These are phyloP conservation scores for Sciurus carolinensis DNA, from an alignment of 2,797 vertebrate genomes.

Conservation along the genomic window DNA sequence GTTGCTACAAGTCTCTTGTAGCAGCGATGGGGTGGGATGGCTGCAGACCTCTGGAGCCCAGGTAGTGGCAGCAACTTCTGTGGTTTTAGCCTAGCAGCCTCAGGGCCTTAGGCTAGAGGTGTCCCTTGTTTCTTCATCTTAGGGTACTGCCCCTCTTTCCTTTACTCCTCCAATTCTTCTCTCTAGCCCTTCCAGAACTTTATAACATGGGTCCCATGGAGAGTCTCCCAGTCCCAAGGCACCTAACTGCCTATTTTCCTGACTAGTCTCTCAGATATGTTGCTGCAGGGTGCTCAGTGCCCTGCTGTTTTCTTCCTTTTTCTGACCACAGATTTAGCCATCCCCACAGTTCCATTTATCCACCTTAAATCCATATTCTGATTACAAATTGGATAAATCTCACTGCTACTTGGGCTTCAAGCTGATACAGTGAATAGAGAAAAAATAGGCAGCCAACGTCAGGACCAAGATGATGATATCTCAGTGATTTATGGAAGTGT, in stretches of 20 bases:
- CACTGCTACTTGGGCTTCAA: background rate
- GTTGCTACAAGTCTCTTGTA: background rate
- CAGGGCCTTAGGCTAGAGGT: background rate
- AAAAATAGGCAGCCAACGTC: background rate
- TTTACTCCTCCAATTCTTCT: background rate
- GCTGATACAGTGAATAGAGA: background rate
- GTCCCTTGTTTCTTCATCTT: background rate
- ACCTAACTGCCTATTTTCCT: background rate
- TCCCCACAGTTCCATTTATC: background rate
- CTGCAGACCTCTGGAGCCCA: no score
- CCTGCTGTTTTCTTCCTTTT: background rate
- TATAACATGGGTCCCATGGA: background rate
- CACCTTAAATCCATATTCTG: background rate
- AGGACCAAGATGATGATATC: background rate
- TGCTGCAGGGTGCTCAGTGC: background rate
- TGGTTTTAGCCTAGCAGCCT: no score
- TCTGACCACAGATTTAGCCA: background rate
- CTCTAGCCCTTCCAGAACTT: background rate
- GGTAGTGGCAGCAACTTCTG: background rate
- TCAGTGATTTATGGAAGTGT: background rate
- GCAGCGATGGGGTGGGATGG: accelerated
- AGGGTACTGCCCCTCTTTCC: background rate
- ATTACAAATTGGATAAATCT: background rate
- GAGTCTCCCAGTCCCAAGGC: background rate
- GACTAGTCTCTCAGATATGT: background rate